Evolutionary conservation across 2,888 invertebrate genomes (phyloP).

Genomic region (Drosophila pseudotalamancana): DNA sequence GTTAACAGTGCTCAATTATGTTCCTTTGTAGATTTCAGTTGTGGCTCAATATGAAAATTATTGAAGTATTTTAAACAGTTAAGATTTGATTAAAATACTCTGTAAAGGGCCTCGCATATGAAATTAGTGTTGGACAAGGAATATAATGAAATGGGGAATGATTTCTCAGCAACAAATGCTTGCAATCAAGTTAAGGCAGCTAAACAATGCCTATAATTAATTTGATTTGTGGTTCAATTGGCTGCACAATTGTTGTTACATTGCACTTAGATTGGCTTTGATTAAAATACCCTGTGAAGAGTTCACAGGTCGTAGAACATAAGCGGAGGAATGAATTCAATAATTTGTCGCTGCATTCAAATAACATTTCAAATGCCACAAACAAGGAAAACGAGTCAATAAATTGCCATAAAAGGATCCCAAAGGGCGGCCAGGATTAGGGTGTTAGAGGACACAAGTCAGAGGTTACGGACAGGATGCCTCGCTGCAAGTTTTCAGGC

Average conservation of each 20-base stretch:
- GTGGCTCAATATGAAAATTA: too few relatives aligned
- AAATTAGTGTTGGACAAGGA: too few relatives aligned
- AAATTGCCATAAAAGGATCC: constrained; percentile 64
- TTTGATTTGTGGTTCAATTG: constrained; percentile 6
- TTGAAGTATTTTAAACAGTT: too few relatives aligned
- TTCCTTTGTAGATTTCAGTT: too few relatives aligned
- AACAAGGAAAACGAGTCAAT: constrained; percentile 63
- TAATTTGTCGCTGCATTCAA: constrained; percentile 74
- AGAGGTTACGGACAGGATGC: constrained; percentile 10
- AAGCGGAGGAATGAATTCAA: constrained; percentile 33
- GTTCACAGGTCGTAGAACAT: neutral
- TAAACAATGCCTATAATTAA: neutral
- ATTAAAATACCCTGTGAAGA: neutral
- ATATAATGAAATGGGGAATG: too few relatives aligned
- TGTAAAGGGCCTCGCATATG: too few relatives aligned
- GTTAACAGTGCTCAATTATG: too few relatives aligned
- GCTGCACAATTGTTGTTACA: constrained; percentile 5
- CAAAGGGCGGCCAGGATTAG: neutral
- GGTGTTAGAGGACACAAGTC: neutral
- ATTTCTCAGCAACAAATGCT: too few relatives aligned
- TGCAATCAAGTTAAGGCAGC: constrained; percentile 14
- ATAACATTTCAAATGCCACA: constrained; percentile 71
- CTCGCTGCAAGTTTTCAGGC: constrained; percentile 59
- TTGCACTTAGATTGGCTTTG: neutral
- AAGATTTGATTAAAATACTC: too few relatives aligned